Base-by-base conservation (phyloP, 2,888 invertebrate genomes). In the Heliconius ismenius region DNA sequence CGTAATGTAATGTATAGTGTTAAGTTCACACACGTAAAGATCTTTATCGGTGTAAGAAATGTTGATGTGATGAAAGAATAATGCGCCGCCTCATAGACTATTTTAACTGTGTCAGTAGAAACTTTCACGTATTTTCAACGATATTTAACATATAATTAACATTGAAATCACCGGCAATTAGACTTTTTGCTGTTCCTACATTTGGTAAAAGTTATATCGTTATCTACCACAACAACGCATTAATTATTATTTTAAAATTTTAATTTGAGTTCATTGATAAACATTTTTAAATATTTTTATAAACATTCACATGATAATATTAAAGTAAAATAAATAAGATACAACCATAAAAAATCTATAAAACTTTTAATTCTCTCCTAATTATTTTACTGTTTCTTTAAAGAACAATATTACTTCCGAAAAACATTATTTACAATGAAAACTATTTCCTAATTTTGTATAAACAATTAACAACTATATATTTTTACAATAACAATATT, bases 1-100 rank as follows among this genome's bases (percentile, higher is more conserved):
- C 73, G 58, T 78, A 75, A 76, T 75, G 73, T 69, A 63, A 43
- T 65, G 26, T 75, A 76, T 72, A 73, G 77, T 79, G 79, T 62
- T 69, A 78, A 75, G 73, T 80, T 80, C 80, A 78, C 79, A 80
- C 75, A 78, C 78, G 63, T 78, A 62, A 76, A 79, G 79, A 79
- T 79, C 75, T 76, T 68, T 80, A 80, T 80, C 80, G 70, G 39
- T 62, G 73, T 75, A 74, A 73, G 65, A 76, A 73, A 39, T 64
- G 65, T 72, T 77, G 73, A 79, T 70, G 75, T 67, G 79, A 75
- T 78, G 79, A 79, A 77, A 78, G 75, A 78, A 73, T 79, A 77
- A 79, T 78, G 75, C 76, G 74, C 64, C 76, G 63, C 68, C 73
- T 79, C 79, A 73, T 75, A 64, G 58, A 54, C 79, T 76, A 79